Conservation (phyloP, 2,888 invertebrate species). For the Cephus rjabovi region DNA sequence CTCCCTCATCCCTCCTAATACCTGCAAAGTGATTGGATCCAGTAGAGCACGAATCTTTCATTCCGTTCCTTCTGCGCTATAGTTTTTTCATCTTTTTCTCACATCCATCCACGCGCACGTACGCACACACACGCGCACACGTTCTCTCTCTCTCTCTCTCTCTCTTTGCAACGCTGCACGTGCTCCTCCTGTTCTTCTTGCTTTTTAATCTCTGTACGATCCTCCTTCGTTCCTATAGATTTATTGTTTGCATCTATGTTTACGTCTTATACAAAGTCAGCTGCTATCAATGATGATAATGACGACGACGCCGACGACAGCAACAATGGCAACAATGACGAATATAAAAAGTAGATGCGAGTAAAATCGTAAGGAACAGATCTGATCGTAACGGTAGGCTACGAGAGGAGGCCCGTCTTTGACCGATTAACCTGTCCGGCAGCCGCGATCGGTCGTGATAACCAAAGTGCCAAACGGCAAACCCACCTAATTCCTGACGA, state of each 20-base stretch:
- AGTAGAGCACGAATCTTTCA: constrained; percentile 31
- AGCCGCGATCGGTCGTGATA: background rate
- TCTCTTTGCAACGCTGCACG: constrained; percentile 4
- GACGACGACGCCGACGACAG: no score
- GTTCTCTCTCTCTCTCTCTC: background rate
- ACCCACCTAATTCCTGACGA: constrained; percentile 2
- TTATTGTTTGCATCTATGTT: background rate
- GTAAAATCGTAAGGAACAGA: background rate
- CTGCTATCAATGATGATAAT: background rate
- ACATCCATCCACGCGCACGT: no score
- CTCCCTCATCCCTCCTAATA: constrained; percentile 51
- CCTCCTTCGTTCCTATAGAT: background rate
- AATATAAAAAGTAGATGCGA: background rate
- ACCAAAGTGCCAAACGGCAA: background rate
- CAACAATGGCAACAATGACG: background rate
- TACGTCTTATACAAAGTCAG: background rate
- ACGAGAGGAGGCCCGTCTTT: background rate
- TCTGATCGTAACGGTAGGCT: background rate
- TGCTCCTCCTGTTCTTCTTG: background rate
- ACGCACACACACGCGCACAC: no score
- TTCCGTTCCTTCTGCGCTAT: constrained; percentile 26
- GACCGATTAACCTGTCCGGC: background rate
- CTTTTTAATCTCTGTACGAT: background rate
- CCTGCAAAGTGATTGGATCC: constrained; percentile 44
- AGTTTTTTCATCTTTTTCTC: constrained; percentile 5